Base-by-base conservation (phyloP, 2,113 vertebrate genomes). In the Chamaea fasciata region DNA sequence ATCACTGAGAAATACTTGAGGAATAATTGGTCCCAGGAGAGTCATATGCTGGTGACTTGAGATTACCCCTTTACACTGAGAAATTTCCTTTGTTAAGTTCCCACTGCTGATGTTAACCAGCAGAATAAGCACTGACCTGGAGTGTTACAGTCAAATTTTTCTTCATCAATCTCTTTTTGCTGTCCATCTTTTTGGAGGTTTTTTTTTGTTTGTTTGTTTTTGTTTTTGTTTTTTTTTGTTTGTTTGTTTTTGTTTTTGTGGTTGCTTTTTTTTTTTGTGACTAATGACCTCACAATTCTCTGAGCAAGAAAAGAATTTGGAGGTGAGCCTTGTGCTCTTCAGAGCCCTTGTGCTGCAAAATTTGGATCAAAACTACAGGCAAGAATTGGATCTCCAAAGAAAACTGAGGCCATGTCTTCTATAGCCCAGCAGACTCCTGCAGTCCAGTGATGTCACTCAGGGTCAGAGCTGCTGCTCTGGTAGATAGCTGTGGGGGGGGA, bases 11-110 rank as follows among this genome's bases (percentile, higher is more conserved):
- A 91, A 96, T 68, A 64, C 49, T 89, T 78, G 56, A 88, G 87
- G 73, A 87, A 87, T 96, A 97, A 96, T 94, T 97, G 92, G 89
- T 85, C 94, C 69, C 92, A 91, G 44, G 83, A 95, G 83, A 93
- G 42, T 89, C 76, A 47, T 60, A 81, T n/a, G 31, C n/a, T 0
- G 0, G 52, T 87, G 60, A 19, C 91, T 93, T 56, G 76, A 93
- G 94, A 94, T 55, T 92, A 30, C 52, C 35, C 56, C 27, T 95
- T 70, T 65, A 83, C 65, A 56, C 0, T 53, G 60, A 92, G 83
- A 30, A 81, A 49, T 55, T 92, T 86, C 22, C 55, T 89, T 83
- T 86, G 50, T 90, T 93, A 74, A 90, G 87, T 87, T 90, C 76
- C 52, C 39, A 56, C 33, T 52, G 55, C 42, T 63, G 59, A 83